Evolutionary conservation across 2,113 vertebrate genomes (phyloP), one percentile per base, ranked within the genome.

Genomic region (Gracilinanus agilis): DNA sequence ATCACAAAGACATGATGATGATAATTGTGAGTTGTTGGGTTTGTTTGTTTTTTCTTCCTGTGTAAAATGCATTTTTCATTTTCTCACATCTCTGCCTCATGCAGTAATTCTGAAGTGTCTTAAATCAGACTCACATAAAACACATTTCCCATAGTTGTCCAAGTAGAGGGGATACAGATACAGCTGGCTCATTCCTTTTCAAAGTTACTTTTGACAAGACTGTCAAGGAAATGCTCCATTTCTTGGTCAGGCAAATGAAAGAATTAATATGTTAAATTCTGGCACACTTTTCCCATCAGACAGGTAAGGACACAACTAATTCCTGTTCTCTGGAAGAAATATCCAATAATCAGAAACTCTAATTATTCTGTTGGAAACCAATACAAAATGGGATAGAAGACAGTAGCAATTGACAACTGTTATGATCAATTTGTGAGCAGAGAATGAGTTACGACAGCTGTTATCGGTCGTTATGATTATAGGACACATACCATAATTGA

Each of bases 361-460:
- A n/a, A n/a, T n/a, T n/a, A 94, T 97, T 91, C 94, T 94, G 58
- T 92, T 96, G 44, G 92, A 94, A 97, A 94, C 53, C 92, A n/a
- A 23, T 92, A 97, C 93, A 92, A 53, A 94, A 90, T 96, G 94
- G 96, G 95, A 54, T 7, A 90, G 91, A 94, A 96, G 94, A 92
- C 95, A 94, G 90, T 95, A 92, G 92, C 96, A 96, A 44, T 94
- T 97, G 96, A 97, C 97, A 97, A 96, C 55, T 96, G 93, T 97
- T 95, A 58, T 97, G 96, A 96, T 97, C 97, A 93, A 83, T 92
- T 97, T 97, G 97, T 90, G 93, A 96, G 97, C 92, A 44, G 89
- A 97, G 96, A 97, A 92, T 12, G 96, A 96, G 93, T 96, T 90
- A 93, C 97, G 97, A 97, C 93, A 93, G 95, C 96, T 98, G 96